A percentile compares a stretch with the other conserved stretches of the same genome.
Evolutionary conservation across 1,140 invertebrate species (phyloP).

Genomic region (Lycorma delicatula): DNA sequence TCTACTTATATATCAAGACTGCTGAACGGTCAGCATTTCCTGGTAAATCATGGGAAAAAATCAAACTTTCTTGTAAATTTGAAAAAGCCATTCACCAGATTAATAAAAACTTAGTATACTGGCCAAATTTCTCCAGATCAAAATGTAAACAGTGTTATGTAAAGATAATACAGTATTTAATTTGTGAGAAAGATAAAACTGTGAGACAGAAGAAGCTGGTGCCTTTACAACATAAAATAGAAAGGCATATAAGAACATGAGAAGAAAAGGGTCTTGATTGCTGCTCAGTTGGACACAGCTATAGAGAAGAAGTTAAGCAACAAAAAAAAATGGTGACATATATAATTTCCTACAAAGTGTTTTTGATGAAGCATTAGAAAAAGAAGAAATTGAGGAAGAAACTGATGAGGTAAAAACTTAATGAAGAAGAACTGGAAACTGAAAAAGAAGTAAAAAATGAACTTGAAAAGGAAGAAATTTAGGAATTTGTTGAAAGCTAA

Average conservation of each 20-base stretch:
- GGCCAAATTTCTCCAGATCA: conserved; percentile 79
- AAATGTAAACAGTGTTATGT: conserved; percentile 94
- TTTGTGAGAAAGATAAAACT: conserved; percentile 89
- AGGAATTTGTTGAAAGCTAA: no score
- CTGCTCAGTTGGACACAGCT: conserved; percentile 88
- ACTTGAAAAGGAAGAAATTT: no score
- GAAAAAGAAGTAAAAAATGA: no score
- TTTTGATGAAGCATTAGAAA: no score
- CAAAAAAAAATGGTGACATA: no score
- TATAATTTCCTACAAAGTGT: no score
- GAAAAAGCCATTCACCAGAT: conserved; percentile 95
- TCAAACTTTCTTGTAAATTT: conserved; percentile 89
- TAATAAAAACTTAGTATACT: conserved; percentile 89
- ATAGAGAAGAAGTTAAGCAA: conserved; percentile 94
- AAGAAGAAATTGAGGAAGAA: no score
- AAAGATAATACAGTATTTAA: conserved; percentile 95
- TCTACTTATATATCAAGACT: no score
- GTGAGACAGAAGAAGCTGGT: conserved; percentile 86
- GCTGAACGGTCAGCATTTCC: conserved; percentile 88
- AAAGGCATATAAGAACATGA: conserved; percentile 79
- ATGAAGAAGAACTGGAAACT: no score
- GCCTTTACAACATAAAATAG: conserved; percentile 88
- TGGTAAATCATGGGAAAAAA: conserved; percentile 88
- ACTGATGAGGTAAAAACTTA: no score
- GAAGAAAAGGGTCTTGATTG: conserved; percentile 96